Base-by-base conservation (phyloP, 2,888 invertebrate species). In the Coremacera marginata region DNA sequence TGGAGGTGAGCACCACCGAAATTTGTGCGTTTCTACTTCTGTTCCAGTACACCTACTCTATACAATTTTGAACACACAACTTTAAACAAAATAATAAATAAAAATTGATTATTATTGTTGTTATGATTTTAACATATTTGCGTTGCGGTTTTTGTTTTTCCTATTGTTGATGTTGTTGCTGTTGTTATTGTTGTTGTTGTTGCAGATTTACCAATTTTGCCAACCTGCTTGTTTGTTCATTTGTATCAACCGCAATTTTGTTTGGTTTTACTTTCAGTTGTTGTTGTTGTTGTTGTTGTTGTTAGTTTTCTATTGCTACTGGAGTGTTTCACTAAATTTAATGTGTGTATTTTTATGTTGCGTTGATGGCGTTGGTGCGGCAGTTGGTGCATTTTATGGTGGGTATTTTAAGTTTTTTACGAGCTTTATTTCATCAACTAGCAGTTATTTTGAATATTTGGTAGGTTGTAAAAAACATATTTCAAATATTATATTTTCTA, bases 161-260 rank as follows among this genome's bases (percentile, higher is more conserved):
- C 31, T 4, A 31, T 55, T 55, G n/a, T 55, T 55, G 3, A 5
- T 19, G 19, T 19, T 55, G 5, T 55, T 55, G 5, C 16, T 55
- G 5, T 55, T 55, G 3, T 55, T 55, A 1, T 55, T 55, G 1
- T 19, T 55, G n/a, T 57, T 57, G 25, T 57, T 57, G 22, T n/a
- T 57, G 22, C 25, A 22, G 22, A 19, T 57, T 25, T 57, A 62
- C 16, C 62, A 62, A 62, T 27, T 25, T 44, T 19, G 25, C n/a
- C 37, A 65, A 37, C 19, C 14, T 44, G 44, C 44, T 14, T 44
- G 44, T 44, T 44, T 44, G 44, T 44, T 44, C 44, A 67, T 8
- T 51, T 51, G 51, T 14, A 68, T 27, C 51, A 67, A 67, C 44
- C 44, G 3, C 67, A 67, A 67, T 67, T 67, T 49, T 49, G 25